These are phyloP conservation scores for Coracopsis vasa DNA, from an alignment of 2,113 vertebrate genomes.

Conservation along the genomic window DNA sequence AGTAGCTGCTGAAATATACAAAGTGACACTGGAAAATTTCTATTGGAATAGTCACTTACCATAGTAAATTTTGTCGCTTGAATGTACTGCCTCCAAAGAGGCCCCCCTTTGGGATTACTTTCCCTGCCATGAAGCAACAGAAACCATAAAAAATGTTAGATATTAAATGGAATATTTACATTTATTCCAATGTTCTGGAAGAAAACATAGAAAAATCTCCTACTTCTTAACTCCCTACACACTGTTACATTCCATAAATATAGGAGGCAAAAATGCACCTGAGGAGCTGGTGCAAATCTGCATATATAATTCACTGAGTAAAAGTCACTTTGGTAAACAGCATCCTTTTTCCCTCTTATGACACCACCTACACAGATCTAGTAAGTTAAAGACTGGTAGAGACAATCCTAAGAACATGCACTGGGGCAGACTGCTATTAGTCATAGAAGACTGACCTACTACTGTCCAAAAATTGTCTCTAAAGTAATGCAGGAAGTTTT, in stretches of 20 bases:
- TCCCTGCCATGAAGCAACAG: background rate
- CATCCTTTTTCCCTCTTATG: background rate
- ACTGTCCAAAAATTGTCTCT: background rate
- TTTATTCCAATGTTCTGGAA: background rate
- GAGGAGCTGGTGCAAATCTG: background rate
- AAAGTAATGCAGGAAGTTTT: background rate
- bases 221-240: background rate
- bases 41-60: background rate
- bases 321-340: background rate
- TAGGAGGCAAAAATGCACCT: background rate
- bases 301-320: background rate
- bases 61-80: background rate
- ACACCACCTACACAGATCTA: background rate
- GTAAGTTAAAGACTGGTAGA: background rate
- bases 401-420: background rate
- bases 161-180: background rate
- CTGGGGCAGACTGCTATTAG: background rate
- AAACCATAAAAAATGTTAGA: background rate
- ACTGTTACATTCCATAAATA: background rate
- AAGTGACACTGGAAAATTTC: background rate
- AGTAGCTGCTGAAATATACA: background rate
- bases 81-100: background rate
- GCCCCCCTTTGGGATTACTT: background rate
- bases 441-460: background rate
- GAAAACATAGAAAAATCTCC: background rate